phyloP scores from a whole-genome alignment of 1,140 invertebrate genomes.

The Diabrotica virgifera region DNA sequence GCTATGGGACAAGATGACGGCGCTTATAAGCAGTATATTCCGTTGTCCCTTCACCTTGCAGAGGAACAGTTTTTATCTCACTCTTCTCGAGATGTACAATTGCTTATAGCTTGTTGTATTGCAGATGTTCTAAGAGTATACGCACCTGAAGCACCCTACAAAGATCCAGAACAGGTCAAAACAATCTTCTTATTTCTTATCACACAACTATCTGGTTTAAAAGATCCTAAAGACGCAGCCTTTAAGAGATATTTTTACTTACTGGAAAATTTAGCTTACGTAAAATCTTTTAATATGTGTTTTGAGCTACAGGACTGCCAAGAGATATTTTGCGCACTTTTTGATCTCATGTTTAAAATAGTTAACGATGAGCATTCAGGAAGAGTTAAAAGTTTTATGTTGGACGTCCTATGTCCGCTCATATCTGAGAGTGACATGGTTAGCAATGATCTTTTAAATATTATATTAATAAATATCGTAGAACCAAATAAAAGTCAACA shows the following conservation, averaged over 20 bases:
- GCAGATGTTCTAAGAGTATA: constrained; percentile 97
- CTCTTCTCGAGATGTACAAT: constrained; percentile 86
- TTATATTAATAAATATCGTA: constrained; percentile 92
- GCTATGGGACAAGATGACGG: constrained; percentile 96
- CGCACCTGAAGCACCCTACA: constrained; percentile 97
- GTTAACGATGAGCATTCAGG: constrained; percentile 94
- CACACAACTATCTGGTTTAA: constrained; percentile 87
- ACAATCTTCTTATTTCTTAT: constrained; percentile 96
- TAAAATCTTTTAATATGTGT: constrained; percentile 99
- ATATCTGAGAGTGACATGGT: constrained; percentile 95
- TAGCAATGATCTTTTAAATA: constrained; percentile 89
- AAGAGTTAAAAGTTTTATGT: constrained; percentile 95
- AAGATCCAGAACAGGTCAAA: constrained; percentile 90
- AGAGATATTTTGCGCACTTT: constrained; percentile 92
- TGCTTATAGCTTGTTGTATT: constrained; percentile 94
- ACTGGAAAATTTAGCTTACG: constrained; percentile 93
- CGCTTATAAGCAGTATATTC: constrained; percentile 90
- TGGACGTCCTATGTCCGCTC: constrained; percentile 90
- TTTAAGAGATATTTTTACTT: constrained; percentile 98
- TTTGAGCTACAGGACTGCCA: constrained; percentile 97
- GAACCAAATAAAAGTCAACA: constrained; percentile 92
- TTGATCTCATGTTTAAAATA: constrained; percentile 94
- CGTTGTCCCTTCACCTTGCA: constrained; percentile 88
- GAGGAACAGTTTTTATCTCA: constrained; percentile 91
- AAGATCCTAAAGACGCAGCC: constrained; percentile 94